A percentile compares a stretch with the other conserved stretches of the same genome.
phyloP scores from a whole-genome alignment of 92 coral and sea anemone genomes.

The Bergia puertoricense region DNA sequence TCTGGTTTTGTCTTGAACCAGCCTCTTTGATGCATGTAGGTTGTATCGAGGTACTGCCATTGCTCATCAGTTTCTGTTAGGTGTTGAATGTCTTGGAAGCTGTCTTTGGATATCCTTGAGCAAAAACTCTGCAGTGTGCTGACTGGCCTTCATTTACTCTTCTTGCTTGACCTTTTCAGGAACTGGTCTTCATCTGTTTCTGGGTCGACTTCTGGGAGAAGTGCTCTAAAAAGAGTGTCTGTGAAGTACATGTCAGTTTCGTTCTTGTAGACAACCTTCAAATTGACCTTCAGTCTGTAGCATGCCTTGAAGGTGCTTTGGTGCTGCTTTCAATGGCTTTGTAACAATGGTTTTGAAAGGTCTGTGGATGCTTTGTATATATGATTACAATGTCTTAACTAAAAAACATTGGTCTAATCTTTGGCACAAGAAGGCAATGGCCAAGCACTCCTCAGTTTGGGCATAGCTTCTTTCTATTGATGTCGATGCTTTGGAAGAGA shows the following conservation, averaged over 20 bases:
- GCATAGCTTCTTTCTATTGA: constrained; percentile 30
- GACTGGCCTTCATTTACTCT: neutral
- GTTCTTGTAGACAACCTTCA: constrained; percentile 15
- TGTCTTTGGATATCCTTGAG: neutral
- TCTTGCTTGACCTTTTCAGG: neutral
- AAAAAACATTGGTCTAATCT: constrained; percentile 4
- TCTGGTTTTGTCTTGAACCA: neutral
- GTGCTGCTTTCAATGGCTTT: constrained; percentile 24
- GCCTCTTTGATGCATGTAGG: neutral
- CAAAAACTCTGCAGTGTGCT: constrained; percentile 17
- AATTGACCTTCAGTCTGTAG: neutral
- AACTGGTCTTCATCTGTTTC: neutral
- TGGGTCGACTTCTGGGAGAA: neutral
- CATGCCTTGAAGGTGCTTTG: constrained; percentile 39
- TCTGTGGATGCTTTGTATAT: neutral
- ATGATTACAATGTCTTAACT: neutral
- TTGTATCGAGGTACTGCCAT: neutral
- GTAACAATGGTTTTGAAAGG: constrained; percentile 14
- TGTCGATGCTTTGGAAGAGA: neutral
- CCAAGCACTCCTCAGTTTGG: constrained; percentile 34
- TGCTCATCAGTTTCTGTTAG: constrained; percentile 2
- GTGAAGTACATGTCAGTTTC: constrained; percentile 21
- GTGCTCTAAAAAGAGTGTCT: constrained; percentile 33
- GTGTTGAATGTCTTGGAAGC: constrained; percentile 14
- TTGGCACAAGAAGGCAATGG: constrained; percentile 21